Evolutionary conservation across 2,888 invertebrate genomes (phyloP).

Genomic region (Furcula furcula): DNA sequence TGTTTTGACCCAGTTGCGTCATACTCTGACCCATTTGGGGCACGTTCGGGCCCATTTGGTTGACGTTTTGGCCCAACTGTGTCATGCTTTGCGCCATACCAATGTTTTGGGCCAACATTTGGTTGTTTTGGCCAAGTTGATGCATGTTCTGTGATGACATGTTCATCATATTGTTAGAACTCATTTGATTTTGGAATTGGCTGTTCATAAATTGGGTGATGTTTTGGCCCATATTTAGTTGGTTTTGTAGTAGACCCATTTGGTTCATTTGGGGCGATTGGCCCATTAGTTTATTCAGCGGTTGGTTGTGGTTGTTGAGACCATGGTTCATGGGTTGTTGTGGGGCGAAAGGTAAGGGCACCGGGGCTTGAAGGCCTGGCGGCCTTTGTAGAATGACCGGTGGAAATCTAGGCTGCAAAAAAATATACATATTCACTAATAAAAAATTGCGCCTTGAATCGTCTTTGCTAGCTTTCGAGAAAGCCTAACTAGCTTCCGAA

Average conservation of each 20-base stretch:
- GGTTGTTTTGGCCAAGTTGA: conserved; percentile 42
- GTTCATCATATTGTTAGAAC: conserved; percentile 27
- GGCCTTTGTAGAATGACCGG: conserved; percentile 71
- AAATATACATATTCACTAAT: too few relatives aligned
- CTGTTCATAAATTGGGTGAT: conserved; percentile 29
- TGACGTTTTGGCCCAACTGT: conserved; percentile 22
- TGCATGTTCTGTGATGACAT: conserved; percentile 27
- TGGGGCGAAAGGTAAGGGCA: conserved; percentile 65
- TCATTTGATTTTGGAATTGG: conserved; percentile 41
- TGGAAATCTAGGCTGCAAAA: conserved; percentile 68
- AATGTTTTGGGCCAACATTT: conserved; percentile 24
- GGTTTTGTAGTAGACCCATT: conserved; percentile 32
- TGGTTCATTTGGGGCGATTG: conserved; percentile 40
- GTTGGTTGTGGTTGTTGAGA: conserved; percentile 53
- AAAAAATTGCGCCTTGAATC: too few relatives aligned
- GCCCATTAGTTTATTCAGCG: conserved; percentile 52
- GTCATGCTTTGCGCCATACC: conserved; percentile 16
- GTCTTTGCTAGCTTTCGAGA: too few relatives aligned
- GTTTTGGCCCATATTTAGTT: conserved; percentile 33
- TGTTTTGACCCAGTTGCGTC: conserved; percentile 41
- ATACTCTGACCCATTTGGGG: conserved; percentile 34
- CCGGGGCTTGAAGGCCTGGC: conserved; percentile 66
- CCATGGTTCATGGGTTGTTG: conserved; percentile 53
- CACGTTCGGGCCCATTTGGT: conserved; percentile 22
- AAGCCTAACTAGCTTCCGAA: too few relatives aligned